Evolutionary conservation across 2,888 invertebrate species (phyloP).

Genomic region (Harpagoxenus sublaevis): DNA sequence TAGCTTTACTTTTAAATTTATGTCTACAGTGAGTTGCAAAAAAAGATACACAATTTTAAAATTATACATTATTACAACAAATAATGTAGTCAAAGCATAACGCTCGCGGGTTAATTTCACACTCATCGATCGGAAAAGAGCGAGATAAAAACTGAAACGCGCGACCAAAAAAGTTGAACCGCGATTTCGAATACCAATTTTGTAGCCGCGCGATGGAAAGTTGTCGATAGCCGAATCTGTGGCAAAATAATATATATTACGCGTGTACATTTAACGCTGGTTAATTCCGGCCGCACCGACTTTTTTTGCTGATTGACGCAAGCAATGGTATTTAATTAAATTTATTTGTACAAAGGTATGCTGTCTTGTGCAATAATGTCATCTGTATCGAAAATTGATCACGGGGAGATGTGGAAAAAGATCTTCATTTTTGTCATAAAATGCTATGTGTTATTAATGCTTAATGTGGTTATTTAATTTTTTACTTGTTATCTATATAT

Average conservation of each 20-base stretch:
- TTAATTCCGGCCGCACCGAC: constrained; percentile 20
- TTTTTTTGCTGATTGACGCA: constrained; percentile 28
- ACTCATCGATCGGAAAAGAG: constrained; percentile 17
- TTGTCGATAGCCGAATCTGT: constrained; percentile 32
- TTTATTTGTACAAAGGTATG: constrained; percentile 16
- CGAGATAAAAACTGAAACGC: constrained; percentile 21
- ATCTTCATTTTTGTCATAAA: neutral
- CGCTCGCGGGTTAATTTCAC: constrained; percentile 33
- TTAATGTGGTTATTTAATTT: neutral
- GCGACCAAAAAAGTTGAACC: constrained; percentile 36
- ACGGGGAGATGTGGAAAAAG: neutral
- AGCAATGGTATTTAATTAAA: constrained; percentile 33
- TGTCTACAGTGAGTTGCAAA: neutral
- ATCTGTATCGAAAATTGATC: neutral
- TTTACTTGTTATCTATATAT: neutral
- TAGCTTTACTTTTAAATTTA: neutral
- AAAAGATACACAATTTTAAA: constrained; percentile 12
- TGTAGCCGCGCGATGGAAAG: constrained; percentile 38
- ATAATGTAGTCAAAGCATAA: constrained; percentile 12
- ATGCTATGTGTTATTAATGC: neutral
- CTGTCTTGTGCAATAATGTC: constrained; percentile 3
- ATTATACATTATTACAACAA: neutral
- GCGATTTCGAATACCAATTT: constrained; percentile 38
- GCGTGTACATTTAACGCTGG: constrained; percentile 25
- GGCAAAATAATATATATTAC: constrained; percentile 37